phyloP scores from a whole-genome alignment of 1,140 invertebrate genomes.

The Nephotettix cincticeps region DNA sequence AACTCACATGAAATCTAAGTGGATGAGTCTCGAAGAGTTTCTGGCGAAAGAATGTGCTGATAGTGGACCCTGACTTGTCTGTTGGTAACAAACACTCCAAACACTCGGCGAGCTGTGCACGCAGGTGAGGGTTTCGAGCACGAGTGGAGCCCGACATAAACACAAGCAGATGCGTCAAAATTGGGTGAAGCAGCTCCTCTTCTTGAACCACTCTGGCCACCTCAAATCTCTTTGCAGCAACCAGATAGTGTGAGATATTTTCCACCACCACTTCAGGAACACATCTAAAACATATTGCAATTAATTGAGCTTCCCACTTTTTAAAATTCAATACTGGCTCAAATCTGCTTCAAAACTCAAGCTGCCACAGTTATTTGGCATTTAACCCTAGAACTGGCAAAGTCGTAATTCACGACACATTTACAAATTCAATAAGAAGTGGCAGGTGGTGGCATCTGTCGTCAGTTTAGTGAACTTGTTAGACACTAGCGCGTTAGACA shows the following conservation, averaged over 20 bases:
- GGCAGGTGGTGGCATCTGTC: too few species aligned
- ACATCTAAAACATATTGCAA: conserved; percentile 64
- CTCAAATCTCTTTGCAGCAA: conserved; percentile 64
- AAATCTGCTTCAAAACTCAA: too few species aligned
- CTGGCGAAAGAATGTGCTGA: conserved; percentile 64
- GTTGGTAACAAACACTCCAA: conserved; percentile 79
- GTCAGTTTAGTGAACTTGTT: too few species aligned
- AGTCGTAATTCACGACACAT: too few species aligned
- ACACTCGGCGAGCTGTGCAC: conserved; percentile 86
- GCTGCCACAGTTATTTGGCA: too few species aligned
- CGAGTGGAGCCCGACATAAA: conserved; percentile 62
- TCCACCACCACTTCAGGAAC: conserved; percentile 91
- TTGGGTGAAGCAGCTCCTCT: conserved; percentile 60
- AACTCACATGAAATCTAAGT: conserved; percentile 60
- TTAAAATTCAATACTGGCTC: too few species aligned
- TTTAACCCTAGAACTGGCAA: too few species aligned
- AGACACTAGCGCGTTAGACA: too few species aligned
- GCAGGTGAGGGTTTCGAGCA: conserved; percentile 90
- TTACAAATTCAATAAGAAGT: too few species aligned
- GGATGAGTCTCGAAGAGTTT: conserved; percentile 77
- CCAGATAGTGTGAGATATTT: conserved; percentile 79
- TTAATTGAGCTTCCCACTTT: too few species aligned
- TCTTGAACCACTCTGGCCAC: conserved; percentile 58
- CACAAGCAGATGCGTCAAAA: conserved; percentile 69
- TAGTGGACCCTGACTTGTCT: conserved; percentile 53